A percentile compares a stretch with the other conserved stretches of the same genome.
These are phyloP conservation scores for Sinocyclocheilus rhinocerous DNA, from an alignment of 2,113 vertebrate genomes.

Conservation along the genomic window DNA sequence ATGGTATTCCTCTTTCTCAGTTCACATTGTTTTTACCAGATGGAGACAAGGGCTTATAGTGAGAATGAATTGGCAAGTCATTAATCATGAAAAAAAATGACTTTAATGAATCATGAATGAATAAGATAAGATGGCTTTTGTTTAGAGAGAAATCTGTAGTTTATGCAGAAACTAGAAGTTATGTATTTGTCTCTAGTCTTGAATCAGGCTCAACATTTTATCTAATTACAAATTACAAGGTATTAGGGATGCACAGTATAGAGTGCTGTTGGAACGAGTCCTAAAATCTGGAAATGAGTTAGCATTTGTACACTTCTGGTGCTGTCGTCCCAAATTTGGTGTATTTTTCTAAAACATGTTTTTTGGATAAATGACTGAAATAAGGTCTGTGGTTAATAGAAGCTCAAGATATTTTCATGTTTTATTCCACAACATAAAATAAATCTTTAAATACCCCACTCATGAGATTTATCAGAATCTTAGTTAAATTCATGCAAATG, in stretches of 20 bases:
- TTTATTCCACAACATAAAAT: background rate
- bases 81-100: background rate
- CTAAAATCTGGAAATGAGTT: no score
- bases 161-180: no score
- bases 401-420: background rate
- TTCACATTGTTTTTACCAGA: background rate
- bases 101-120: no score
- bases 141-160: no score
- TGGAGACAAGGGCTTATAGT: background rate
- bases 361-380: background rate
- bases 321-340: no score
- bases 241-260: no score
- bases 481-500: background rate
- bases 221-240: no score
- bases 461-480: background rate
- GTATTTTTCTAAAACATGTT: no score
- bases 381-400: background rate
- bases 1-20: slow-evolving; percentile 4
- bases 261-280: no score
- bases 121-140: no score
- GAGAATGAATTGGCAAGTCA: background rate
- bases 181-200: background rate
- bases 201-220: no score
- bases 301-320: no score
- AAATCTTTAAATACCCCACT: background rate